Evolutionary conservation across 1,140 invertebrate genomes (phyloP).

Genomic region (Psix sp.): DNA sequence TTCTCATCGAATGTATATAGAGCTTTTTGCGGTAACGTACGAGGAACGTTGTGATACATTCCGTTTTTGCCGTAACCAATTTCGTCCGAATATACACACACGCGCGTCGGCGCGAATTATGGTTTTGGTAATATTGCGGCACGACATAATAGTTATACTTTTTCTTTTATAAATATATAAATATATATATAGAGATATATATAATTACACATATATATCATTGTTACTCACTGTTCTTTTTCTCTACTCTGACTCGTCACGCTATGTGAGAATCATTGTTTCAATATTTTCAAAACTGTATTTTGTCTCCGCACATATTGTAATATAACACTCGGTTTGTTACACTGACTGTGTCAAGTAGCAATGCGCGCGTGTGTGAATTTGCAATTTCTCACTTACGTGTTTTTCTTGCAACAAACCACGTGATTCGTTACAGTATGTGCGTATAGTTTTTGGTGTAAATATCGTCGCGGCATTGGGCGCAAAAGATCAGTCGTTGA

Average conservation of each 20-base stretch:
- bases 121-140: conserved; percentile 55
- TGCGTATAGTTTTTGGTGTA: conserved; percentile 59
- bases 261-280: conserved; percentile 13
- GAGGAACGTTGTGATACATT: conserved; percentile 42
- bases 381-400: too few relatives aligned
- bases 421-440: too few relatives aligned
- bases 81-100: conserved; percentile 31
- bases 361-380: too few relatives aligned
- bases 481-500: conserved; percentile 31
- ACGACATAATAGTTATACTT: conserved; percentile 16
- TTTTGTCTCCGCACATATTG: conserved; percentile 51
- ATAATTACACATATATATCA: conserved; percentile 20
- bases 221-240: conserved; percentile 7
- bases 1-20: conserved; percentile 61
- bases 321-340: too few relatives aligned
- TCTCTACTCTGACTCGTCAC: conserved; percentile 3
- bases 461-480: conserved; percentile 37
- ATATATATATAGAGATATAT: conserved; percentile 8
- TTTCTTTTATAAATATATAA: conserved; percentile 17
- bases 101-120: conserved; percentile 29
- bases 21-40: conserved; percentile 31
- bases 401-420: too few relatives aligned
- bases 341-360: too few relatives aligned
- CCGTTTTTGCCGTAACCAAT: conserved; percentile 31
- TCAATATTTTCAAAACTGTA: conserved; percentile 61